phyloP scores from a whole-genome alignment of 2,113 vertebrate species.

The Elgaria multicarinata region DNA sequence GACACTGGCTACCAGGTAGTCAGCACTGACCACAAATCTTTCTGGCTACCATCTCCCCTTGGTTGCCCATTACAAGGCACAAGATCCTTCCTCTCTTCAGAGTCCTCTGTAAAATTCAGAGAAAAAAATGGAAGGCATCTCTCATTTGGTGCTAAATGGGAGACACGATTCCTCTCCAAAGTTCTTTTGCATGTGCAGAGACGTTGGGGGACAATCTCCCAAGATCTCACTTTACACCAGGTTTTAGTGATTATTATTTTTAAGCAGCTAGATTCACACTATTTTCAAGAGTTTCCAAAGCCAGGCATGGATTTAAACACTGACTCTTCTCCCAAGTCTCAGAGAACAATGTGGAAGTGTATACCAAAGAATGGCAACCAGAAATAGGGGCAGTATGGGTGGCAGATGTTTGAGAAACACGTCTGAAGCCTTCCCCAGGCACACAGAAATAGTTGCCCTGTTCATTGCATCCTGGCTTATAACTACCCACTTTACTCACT shows the following conservation, averaged over 20 bases:
- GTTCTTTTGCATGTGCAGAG: too few relatives aligned
- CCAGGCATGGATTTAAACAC: not conserved
- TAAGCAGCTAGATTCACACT: not conserved
- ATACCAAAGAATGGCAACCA: not conserved
- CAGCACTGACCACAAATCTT: not conserved
- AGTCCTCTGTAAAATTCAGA: not conserved
- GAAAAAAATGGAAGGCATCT: constrained; percentile 55
- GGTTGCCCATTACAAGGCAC: not conserved
- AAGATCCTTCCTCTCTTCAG: not conserved
- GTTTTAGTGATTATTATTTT: not conserved
- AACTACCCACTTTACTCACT: constrained; percentile 4
- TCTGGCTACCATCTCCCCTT: not conserved
- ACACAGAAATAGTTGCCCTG: not conserved
- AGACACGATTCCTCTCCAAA: constrained; percentile 63
- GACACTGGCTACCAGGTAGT: not conserved
- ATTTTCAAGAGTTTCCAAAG: not conserved
- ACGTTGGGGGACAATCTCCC: too few relatives aligned
- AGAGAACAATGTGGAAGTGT: not conserved
- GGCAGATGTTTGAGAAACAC: not conserved
- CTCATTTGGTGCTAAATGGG: constrained; percentile 53
- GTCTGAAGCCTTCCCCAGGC: not conserved
- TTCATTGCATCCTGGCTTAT: not conserved
- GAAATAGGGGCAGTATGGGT: not conserved
- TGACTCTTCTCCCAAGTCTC: not conserved
- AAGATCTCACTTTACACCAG: not conserved